Conservation (phyloP, 1,140 invertebrate genomes). For the Aphaenogaster ashmeadi region DNA sequence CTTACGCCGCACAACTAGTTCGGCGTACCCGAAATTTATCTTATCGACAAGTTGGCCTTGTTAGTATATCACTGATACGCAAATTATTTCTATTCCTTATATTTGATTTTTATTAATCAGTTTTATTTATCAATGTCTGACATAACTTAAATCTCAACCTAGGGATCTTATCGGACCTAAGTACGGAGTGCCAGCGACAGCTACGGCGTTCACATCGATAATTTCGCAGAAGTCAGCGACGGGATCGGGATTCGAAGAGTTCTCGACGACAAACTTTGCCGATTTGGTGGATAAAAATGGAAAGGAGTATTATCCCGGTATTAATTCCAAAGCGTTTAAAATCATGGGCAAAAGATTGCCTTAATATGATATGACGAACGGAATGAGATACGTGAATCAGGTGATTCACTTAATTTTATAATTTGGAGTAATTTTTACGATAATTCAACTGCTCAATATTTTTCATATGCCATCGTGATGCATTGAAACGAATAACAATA, state of each 20-base stretch:
- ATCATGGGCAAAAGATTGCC: slow-evolving; percentile 70
- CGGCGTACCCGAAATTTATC: background rate
- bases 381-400: no score
- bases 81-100: background rate
- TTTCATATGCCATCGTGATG: background rate
- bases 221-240: slow-evolving; percentile 71
- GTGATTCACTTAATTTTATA: background rate
- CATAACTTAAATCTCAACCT: background rate
- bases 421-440: background rate
- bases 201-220: slow-evolving; percentile 72
- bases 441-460: background rate
- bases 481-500: background rate
- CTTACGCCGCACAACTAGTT: no score
- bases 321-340: slow-evolving; percentile 57
- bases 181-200: slow-evolving; percentile 68
- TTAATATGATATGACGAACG: background rate
- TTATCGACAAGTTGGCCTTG: background rate
- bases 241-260: slow-evolving; percentile 66
- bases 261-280: slow-evolving; percentile 39
- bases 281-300: slow-evolving; percentile 69
- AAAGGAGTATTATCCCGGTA: slow-evolving; percentile 60
- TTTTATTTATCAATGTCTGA: background rate
- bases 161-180: slow-evolving; percentile 67
- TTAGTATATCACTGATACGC: background rate
- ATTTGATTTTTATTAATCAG: background rate